phyloP scores from a whole-genome alignment of 2,888 invertebrate genomes.

The Mythimna loreyi region DNA sequence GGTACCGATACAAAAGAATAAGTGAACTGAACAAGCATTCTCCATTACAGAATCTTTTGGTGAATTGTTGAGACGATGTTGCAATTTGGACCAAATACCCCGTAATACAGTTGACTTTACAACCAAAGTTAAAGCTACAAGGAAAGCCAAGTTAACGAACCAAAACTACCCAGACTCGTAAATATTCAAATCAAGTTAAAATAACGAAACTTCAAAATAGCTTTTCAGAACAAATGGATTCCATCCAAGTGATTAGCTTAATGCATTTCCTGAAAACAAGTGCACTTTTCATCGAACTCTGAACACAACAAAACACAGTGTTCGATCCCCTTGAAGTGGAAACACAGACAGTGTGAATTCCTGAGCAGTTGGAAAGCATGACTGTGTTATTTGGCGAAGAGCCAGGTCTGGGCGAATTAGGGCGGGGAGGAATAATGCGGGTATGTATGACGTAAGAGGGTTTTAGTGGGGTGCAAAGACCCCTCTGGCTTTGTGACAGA shows the following conservation, averaged over 20 bases:
- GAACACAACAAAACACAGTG: constrained; percentile 25
- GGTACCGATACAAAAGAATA: background rate
- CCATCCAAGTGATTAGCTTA: constrained; percentile 14
- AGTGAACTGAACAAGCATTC: constrained; percentile 16
- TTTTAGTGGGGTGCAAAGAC: constrained; percentile 29
- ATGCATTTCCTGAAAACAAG: constrained; percentile 31
- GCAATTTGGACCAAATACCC: constrained; percentile 3
- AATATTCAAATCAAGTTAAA: constrained; percentile 25
- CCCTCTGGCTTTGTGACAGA: constrained; percentile 45
- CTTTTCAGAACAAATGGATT: background rate
- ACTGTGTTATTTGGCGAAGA: constrained; percentile 63
- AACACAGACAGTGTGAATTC: constrained; percentile 32
- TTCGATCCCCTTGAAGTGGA: constrained; percentile 25
- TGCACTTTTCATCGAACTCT: constrained; percentile 18
- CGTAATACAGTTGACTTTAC: background rate
- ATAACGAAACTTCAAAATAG: constrained; percentile 1
- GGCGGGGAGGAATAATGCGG: constrained; percentile 72
- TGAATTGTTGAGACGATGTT: background rate
- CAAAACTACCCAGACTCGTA: constrained; percentile 17
- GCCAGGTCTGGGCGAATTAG: constrained; percentile 69
- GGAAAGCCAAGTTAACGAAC: constrained; percentile 9
- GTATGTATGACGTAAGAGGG: constrained; percentile 67
- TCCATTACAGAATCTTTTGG: background rate
- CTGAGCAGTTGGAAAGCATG: constrained; percentile 46
- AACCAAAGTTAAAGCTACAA: background rate